These are phyloP conservation scores for Paradisaea rubra DNA, from an alignment of 2,113 vertebrate genomes.

Conservation along the genomic window DNA sequence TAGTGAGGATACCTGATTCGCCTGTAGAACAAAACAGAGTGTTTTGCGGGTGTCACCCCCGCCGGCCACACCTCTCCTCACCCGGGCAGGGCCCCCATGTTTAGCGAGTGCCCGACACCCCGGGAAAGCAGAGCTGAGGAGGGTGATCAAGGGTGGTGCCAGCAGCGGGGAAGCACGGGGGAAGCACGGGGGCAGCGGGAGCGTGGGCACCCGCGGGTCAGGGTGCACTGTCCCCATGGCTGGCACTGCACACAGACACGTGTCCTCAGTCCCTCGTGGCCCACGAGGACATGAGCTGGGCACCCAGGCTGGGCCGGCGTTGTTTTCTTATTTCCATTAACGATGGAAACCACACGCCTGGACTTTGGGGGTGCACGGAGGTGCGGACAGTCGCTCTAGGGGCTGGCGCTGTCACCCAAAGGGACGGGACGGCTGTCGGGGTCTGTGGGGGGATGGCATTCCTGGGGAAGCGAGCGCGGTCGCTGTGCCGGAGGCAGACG, in stretches of 20 bases:
- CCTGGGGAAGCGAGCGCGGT: rapidly evolving
- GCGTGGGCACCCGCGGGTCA: rapidly evolving
- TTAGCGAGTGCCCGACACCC: rapidly evolving
- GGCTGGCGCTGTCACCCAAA: background rate
- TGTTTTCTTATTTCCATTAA: background rate
- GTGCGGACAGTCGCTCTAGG: background rate
- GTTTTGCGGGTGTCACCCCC: background rate
- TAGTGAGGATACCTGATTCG: background rate
- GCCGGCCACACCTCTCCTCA: background rate
- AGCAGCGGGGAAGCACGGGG: rapidly evolving
- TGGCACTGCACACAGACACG: background rate
- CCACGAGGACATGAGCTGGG: rapidly evolving
- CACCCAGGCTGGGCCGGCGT: background rate
- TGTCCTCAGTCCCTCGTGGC: background rate
- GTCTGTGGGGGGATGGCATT: rapidly evolving
- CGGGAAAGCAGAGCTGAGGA: rapidly evolving
- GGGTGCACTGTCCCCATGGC: background rate
- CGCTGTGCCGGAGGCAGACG: rapidly evolving
- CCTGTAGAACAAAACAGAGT: no score
- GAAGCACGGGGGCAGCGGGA: background rate
- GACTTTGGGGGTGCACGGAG: background rate
- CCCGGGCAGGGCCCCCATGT: background rate
- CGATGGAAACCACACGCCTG: rapidly evolving
- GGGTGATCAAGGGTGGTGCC: rapidly evolving
- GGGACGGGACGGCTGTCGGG: rapidly evolving